phyloP scores from a whole-genome alignment of 2,113 vertebrate genomes.

The crab-eating macaque (Macaca fascicularis) region T2T-MFA8v1.1 NC_088378.1:39838001-39838500 shows the following conservation, averaged over 20 bases:
- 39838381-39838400: background rate
- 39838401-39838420: background rate
- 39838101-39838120: constrained; percentile 23
- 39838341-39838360: background rate
- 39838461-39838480: background rate
- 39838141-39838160: background rate
- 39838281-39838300: background rate
- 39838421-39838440: background rate
- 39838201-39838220: background rate
- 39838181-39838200: background rate
- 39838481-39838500: background rate
- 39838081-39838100: background rate
- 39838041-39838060: constrained; percentile 42
- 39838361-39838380: background rate
- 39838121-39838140: background rate
- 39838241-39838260: background rate
- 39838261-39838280: background rate
- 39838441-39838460: background rate
- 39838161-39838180: background rate
- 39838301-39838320: background rate
- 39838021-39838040: constrained; percentile 28
- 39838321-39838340: background rate
- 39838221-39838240: background rate
- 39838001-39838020: constrained; percentile 61
- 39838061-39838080: constrained; percentile 27